These are phyloP conservation scores for Dynastes grantii DNA, from an alignment of 2,888 invertebrate species.

Conservation along the genomic window DNA sequence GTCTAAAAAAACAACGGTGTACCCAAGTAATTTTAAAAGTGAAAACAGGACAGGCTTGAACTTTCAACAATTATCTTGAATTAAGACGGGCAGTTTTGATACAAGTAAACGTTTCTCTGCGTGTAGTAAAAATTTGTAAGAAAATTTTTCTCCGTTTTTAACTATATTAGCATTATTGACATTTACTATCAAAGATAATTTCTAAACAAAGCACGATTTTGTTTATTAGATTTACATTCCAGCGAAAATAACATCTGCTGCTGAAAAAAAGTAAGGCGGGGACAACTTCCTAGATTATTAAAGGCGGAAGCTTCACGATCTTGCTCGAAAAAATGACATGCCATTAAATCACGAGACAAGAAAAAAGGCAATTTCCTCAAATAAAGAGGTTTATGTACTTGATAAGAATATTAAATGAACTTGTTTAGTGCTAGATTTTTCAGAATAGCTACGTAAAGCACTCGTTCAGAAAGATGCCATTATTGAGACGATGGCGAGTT, in stretches of 20 bases:
- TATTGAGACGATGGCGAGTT: too few species aligned
- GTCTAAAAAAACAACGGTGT: too few species aligned
- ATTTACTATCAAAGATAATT: neutral
- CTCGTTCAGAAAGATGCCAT: too few species aligned
- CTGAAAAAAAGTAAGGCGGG: too few species aligned
- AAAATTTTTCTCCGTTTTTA: neutral
- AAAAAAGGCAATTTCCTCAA: conserved; percentile 33
- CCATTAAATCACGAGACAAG: conserved; percentile 10
- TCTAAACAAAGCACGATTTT: neutral
- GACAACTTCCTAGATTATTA: conserved; percentile 25
- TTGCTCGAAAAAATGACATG: conserved; percentile 17
- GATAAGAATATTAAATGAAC: conserved; percentile 15
- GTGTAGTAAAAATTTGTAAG: neutral
- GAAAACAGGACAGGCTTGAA: too few species aligned
- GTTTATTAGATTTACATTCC: conserved; percentile 1
- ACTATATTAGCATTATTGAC: too few species aligned
- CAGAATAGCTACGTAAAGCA: too few species aligned
- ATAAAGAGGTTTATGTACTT: conserved; percentile 25
- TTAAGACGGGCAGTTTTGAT: too few species aligned
- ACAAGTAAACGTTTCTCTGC: too few species aligned
- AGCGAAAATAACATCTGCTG: neutral
- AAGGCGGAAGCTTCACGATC: conserved; percentile 3
- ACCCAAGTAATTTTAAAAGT: too few species aligned
- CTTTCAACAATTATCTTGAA: too few species aligned
- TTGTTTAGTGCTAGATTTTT: conserved; percentile 2